phyloP scores from a whole-genome alignment of 2,113 vertebrate species.

The Gadus macrocephalus region DNA sequence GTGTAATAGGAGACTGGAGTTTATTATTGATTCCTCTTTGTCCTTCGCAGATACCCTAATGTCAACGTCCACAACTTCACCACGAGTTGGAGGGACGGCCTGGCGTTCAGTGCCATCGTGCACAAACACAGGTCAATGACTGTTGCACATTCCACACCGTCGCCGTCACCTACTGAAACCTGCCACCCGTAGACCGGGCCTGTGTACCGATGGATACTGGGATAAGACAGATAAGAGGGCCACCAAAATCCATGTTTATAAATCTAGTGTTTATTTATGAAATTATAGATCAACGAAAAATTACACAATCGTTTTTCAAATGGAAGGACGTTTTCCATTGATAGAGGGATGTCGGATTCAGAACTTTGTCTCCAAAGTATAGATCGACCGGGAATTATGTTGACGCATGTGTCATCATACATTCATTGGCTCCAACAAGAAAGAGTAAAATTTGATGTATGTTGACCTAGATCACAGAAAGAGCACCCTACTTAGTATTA shows the following conservation, averaged over 20 bases:
- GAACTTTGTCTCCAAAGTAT: no score
- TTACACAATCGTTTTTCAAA: no score
- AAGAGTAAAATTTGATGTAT: constrained; percentile 45
- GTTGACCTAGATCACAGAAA: constrained; percentile 70
- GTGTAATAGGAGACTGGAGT: background rate
- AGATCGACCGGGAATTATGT: background rate
- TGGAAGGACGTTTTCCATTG: no score
- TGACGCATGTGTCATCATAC: background rate
- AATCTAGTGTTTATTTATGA: no score
- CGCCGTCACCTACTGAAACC: constrained; percentile 3
- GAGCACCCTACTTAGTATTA: constrained; percentile 47
- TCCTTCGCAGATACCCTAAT: constrained; percentile 82
- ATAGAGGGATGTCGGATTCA: no score
- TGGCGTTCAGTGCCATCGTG: constrained; percentile 91
- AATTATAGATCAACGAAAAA: no score
- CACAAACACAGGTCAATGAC: constrained; percentile 90
- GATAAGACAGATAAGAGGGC: no score
- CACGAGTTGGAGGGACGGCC: constrained; percentile 91
- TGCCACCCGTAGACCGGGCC: background rate
- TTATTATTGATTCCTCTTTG: constrained; percentile 52
- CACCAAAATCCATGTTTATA: no score
- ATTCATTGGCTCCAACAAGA: constrained; percentile 25
- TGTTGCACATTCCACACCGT: constrained; percentile 18
- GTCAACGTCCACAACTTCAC: constrained; percentile 96
- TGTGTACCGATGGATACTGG: background rate